Percentiles rank a stretch among this genome's conserved stretches.
These are phyloP conservation scores for Tinamus major DNA, from an alignment of 2,797 vertebrate genomes.

Conservation along the genomic window DNA sequence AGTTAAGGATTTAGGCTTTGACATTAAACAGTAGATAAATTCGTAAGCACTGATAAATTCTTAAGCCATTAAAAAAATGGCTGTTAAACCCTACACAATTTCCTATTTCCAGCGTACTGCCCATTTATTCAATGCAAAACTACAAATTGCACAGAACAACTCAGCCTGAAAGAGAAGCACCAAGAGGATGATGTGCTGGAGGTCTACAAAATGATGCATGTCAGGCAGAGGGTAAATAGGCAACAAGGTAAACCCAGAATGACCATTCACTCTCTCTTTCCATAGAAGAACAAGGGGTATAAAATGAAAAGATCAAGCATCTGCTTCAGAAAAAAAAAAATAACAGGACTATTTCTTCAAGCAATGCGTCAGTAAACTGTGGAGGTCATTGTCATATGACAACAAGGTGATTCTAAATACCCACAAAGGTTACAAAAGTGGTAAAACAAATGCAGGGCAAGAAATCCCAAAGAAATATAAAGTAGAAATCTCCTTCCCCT, in stretches of 20 bases:
- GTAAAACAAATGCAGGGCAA: background rate
- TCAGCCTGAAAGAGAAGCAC: background rate
- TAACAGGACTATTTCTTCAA: background rate
- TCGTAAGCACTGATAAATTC: background rate
- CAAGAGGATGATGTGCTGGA: no score
- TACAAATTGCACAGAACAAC: background rate
- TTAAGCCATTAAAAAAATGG: background rate
- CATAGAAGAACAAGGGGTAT: background rate
- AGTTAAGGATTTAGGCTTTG: background rate
- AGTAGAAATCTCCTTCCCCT: background rate
- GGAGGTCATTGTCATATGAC: background rate
- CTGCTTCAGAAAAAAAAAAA: background rate
- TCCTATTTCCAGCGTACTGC: background rate
- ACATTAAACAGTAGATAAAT: background rate
- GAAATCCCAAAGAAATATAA: background rate
- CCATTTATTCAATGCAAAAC: background rate
- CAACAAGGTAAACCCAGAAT: background rate
- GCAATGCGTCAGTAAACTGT: background rate
- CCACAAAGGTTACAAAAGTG: background rate
- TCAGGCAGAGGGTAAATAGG: rapidly evolving
- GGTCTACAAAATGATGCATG: no score
- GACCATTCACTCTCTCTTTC: background rate
- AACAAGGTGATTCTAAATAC: background rate
- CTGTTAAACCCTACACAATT: background rate
- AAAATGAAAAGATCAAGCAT: background rate